A percentile compares a stretch with the other conserved stretches of the same genome.
Conservation (phyloP, 1,140 invertebrate genomes). For the Bombyx mandarina region DNA sequence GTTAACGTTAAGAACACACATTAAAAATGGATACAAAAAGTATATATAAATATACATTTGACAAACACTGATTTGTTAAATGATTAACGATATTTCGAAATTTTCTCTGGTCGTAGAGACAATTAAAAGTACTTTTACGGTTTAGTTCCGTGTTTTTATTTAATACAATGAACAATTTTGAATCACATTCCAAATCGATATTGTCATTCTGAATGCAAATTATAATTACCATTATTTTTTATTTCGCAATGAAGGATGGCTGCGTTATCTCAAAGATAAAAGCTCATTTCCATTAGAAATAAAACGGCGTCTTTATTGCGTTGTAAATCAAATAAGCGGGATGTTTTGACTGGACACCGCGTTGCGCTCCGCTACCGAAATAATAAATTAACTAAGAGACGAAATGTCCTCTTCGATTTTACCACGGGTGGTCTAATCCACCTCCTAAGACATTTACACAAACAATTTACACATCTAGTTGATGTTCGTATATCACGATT, state of each 20-base stretch:
- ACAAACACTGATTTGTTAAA: no score
- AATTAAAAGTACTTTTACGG: no score
- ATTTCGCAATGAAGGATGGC: constrained; percentile 40
- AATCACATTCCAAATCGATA: no score
- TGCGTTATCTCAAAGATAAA: constrained; percentile 55
- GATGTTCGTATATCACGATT: constrained; percentile 12
- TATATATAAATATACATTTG: no score
- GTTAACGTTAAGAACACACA: no score
- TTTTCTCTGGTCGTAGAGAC: no score
- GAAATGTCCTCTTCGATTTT: constrained; percentile 39
- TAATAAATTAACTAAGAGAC: constrained; percentile 64
- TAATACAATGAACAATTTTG: no score
- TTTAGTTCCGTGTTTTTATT: no score
- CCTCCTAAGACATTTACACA: constrained; percentile 1
- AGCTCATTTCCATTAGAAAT: constrained; percentile 63
- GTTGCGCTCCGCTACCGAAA: constrained; percentile 48
- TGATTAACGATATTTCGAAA: no score
- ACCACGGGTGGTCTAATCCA: constrained; percentile 50
- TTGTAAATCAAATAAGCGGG: constrained; percentile 60
- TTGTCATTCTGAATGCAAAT: no score
- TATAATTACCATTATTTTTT: no score
- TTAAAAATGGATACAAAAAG: no score
- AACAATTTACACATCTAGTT: constrained; percentile 18
- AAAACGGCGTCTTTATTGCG: constrained; percentile 57
- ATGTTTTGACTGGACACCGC: constrained; percentile 57